Evolutionary conservation across 1,140 invertebrate genomes (phyloP).

Genomic region (Olivierus martensii): DNA sequence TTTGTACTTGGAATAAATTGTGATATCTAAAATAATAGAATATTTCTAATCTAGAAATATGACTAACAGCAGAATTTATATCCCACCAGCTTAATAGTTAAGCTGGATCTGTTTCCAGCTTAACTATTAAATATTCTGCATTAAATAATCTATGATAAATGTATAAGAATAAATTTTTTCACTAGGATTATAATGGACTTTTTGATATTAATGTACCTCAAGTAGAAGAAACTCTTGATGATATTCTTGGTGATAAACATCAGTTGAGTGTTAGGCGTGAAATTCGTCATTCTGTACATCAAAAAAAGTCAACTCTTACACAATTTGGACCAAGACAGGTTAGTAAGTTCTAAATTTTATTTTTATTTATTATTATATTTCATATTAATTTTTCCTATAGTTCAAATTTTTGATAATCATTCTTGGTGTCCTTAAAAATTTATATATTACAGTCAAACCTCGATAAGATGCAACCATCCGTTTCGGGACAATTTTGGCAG

Average conservation of each 20-base stretch:
- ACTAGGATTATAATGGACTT: slow-evolving; percentile 67
- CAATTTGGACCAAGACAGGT: slow-evolving; percentile 69
- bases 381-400: slow-evolving; percentile 14
- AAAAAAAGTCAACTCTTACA: slow-evolving; percentile 44
- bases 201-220: slow-evolving; percentile 40
- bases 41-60: too few species aligned
- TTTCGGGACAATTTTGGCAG: too few species aligned
- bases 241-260: slow-evolving; percentile 30
- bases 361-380: slow-evolving; percentile 5
- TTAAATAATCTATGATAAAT: too few species aligned
- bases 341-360: slow-evolving; percentile 17
- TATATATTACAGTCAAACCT: too few species aligned
- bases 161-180: slow-evolving; percentile 25
- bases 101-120: too few species aligned
- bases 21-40: too few species aligned
- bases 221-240: slow-evolving; percentile 67
- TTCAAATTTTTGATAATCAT: neutral
- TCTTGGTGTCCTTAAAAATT: neutral
- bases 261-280: slow-evolving; percentile 14
- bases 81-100: too few species aligned
- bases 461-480: too few species aligned
- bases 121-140: too few species aligned
- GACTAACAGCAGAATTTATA: too few species aligned
- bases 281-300: slow-evolving; percentile 19
- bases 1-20: too few species aligned